Conservation (phyloP, 1,140 invertebrate genomes). For the Geopemphigus sp. region DNA sequence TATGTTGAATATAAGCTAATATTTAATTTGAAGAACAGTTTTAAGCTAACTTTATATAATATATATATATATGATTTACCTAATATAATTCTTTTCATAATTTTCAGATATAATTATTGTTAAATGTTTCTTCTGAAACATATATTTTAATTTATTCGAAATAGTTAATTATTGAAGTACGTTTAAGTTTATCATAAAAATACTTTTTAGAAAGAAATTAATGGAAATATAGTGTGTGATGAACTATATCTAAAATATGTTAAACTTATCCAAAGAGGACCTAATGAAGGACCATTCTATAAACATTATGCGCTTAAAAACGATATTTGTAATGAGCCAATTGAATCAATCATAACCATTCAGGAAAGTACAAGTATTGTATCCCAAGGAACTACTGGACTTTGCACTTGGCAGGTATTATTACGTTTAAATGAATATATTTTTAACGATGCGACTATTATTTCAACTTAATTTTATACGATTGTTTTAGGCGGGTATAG, state of each 20-base stretch:
- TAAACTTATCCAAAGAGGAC: not conserved
- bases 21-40: too few species aligned
- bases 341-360: constrained; percentile 55
- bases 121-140: not conserved
- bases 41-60: too few species aligned
- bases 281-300: constrained; percentile 53
- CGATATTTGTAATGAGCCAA: constrained; percentile 29
- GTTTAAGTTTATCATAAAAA: not conserved
- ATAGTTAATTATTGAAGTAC: not conserved
- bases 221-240: not conserved
- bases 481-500: constrained; percentile 57
- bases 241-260: constrained; percentile 39
- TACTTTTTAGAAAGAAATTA: constrained; percentile 36
- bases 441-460: not conserved
- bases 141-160: not conserved
- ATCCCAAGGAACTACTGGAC: constrained; percentile 62
- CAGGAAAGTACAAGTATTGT: constrained; percentile 60
- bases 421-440: not conserved
- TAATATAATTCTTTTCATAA: too few species aligned
- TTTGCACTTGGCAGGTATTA: constrained; percentile 61
- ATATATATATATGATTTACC: too few species aligned
- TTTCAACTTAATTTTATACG: not conserved
- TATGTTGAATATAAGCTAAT: too few species aligned
- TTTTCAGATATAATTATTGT: too few species aligned
- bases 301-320: constrained; percentile 58